phyloP scores from a whole-genome alignment of 2,888 invertebrate genomes.

The Steromphala cineraria region DNA sequence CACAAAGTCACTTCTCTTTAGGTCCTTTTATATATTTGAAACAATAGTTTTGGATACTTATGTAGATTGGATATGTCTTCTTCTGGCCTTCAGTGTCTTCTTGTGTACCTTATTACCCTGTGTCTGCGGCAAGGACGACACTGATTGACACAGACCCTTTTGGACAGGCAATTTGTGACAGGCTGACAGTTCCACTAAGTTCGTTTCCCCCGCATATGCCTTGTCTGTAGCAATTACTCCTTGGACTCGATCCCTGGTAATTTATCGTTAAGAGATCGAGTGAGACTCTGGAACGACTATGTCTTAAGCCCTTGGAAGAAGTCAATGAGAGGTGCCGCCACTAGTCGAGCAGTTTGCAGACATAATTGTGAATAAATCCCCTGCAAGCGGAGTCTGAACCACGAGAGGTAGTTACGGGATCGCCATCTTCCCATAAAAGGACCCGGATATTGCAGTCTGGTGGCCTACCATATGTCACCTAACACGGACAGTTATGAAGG shows the following conservation, averaged over 20 bases:
- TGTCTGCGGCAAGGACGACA: too few species aligned
- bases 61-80: too few species aligned
- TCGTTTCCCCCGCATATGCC: constrained; percentile 1
- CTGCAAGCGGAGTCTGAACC: background rate
- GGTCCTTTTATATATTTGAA: too few species aligned
- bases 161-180: background rate
- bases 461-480: too few species aligned
- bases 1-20: too few species aligned
- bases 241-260: background rate
- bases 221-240: background rate
- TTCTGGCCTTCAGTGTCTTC: too few species aligned
- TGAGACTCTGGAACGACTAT: background rate
- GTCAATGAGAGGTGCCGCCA: background rate
- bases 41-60: too few species aligned
- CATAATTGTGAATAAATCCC: constrained; percentile 5
- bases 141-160: background rate
- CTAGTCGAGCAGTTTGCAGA: background rate
- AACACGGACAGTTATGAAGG: too few species aligned
- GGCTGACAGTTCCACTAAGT: background rate
- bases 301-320: background rate
- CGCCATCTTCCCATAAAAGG: background rate
- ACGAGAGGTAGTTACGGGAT: background rate
- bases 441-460: too few species aligned
- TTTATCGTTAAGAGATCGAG: background rate
- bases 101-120: too few species aligned